Conservation (phyloP, 2,797 vertebrate genomes). For the Craterocephalus amniculus region DNA sequence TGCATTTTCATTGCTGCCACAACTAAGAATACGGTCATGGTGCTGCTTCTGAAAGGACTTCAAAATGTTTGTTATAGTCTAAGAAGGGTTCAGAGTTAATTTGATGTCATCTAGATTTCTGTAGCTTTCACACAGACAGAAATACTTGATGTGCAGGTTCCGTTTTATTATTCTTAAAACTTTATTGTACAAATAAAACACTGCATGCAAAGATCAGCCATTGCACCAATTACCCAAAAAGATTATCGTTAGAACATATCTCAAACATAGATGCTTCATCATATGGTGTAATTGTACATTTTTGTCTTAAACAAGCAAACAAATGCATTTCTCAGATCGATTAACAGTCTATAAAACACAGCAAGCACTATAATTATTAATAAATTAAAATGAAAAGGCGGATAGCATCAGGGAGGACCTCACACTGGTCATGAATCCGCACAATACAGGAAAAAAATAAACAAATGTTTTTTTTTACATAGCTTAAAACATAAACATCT, state of each 20-base stretch:
- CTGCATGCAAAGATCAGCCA: conserved; percentile 12
- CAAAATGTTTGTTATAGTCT: background rate
- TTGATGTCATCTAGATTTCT: background rate
- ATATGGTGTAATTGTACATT: background rate
- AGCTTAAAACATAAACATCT: background rate
- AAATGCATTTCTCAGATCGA: background rate
- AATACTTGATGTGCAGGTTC: background rate
- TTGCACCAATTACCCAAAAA: background rate
- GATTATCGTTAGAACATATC: background rate
- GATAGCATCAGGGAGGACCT: background rate
- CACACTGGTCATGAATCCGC: background rate
- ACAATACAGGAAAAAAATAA: background rate
- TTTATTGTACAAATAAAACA: conserved; percentile 39
- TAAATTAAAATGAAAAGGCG: background rate
- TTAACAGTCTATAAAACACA: conserved; percentile 4
- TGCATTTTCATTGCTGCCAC: no score
- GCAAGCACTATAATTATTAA: no score
- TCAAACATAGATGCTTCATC: background rate
- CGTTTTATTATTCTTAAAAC: background rate
- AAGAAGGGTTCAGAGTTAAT: no score
- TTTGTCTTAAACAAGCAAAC: background rate
- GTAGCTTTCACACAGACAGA: background rate
- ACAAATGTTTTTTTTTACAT: background rate
- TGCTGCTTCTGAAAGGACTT: no score
- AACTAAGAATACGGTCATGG: no score